Percentiles rank a stretch among this genome's conserved stretches.
phyloP scores from a whole-genome alignment of 2,113 vertebrate genomes.

The Notechis scutatus region DNA sequence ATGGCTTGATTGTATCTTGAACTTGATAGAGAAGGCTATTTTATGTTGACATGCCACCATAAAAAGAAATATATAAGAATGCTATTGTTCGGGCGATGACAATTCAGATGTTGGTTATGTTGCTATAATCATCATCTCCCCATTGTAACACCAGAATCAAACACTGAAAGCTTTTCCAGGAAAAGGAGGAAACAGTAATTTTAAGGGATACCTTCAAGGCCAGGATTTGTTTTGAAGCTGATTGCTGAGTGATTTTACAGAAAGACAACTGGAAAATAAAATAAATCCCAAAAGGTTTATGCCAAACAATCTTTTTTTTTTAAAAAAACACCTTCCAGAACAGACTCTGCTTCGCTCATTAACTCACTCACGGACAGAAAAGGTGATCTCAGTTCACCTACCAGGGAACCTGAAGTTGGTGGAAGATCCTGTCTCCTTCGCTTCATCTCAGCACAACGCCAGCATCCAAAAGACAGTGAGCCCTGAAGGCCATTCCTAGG shows the following conservation, averaged over 20 bases:
- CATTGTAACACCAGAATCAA: conserved; percentile 21
- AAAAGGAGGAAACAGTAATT: conserved; percentile 3
- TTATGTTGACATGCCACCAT: conserved; percentile 28
- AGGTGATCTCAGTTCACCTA: not conserved
- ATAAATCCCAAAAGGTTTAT: not conserved
- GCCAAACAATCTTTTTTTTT: not conserved
- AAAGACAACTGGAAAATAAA: not conserved
- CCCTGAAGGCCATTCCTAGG: not conserved
- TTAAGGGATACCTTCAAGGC: conserved; percentile 21
- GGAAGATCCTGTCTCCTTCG: not conserved
- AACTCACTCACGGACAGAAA: not conserved
- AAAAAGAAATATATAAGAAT: conserved; percentile 31
- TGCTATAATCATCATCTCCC: conserved; percentile 5
- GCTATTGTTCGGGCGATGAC: conserved; percentile 3
- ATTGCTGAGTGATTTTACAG: not conserved
- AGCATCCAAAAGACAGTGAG: not conserved
- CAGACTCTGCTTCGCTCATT: not conserved
- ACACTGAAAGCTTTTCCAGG: not conserved
- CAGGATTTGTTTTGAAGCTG: conserved; percentile 13
- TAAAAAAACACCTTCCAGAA: not conserved
- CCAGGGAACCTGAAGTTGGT: not conserved
- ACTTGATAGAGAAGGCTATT: conserved; percentile 9
- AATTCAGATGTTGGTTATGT: conserved; percentile 32
- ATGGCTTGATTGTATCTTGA: conserved; percentile 20
- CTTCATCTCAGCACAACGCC: not conserved